A percentile compares a stretch with the other conserved stretches of the same genome.
Evolutionary conservation across 2,113 vertebrate genomes (phyloP).

Genomic region (Neoarius graeffei): DNA sequence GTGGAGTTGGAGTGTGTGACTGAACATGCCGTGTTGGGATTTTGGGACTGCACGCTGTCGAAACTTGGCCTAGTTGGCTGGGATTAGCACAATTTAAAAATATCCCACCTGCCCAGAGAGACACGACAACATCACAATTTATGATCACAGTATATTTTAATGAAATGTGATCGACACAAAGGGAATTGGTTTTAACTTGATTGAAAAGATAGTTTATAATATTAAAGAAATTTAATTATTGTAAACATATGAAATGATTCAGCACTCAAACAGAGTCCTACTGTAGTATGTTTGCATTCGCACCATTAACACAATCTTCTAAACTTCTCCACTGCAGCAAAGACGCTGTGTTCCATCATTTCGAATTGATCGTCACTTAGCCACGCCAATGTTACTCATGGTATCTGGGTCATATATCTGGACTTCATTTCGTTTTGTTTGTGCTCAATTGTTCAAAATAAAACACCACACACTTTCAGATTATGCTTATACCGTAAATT

Average conservation of each 20-base stretch:
- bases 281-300: background rate
- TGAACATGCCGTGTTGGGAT: conserved; percentile 10
- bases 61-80: conserved; percentile 70
- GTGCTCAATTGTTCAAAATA: background rate
- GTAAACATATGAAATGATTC: background rate
- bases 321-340: background rate
- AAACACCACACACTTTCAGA: background rate
- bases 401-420: background rate
- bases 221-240: background rate
- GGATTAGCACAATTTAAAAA: conserved; percentile 73
- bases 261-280: too few species aligned
- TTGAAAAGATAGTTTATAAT: background rate
- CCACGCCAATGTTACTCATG: background rate
- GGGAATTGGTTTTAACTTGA: background rate
- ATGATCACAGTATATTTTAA: background rate
- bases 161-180: background rate
- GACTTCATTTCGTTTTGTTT: background rate
- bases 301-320: background rate
- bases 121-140: conserved; percentile 35
- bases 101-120: conserved; percentile 68
- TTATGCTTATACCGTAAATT: too few species aligned
- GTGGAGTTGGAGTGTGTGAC: background rate
- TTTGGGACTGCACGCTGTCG: conserved; percentile 61
- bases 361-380: background rate
- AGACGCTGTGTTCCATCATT: background rate